These are phyloP conservation scores for Hippocampus abdominalis DNA, from an alignment of 2,113 vertebrate genomes.

Conservation along the genomic window DNA sequence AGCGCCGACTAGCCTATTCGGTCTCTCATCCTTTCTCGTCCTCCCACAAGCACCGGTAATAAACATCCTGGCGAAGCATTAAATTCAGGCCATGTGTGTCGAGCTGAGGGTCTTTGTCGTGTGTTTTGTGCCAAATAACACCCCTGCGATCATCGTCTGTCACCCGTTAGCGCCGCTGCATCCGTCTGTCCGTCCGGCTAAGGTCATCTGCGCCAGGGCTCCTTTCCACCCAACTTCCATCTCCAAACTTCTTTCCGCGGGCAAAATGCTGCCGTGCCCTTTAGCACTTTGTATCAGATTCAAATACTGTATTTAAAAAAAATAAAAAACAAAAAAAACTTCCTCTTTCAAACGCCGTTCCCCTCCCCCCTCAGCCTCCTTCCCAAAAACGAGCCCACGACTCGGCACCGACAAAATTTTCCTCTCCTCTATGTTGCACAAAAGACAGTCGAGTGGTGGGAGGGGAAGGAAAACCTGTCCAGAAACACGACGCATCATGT, in stretches of 20 bases:
- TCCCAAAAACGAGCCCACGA: slow-evolving; percentile 73
- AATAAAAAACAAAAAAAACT: slow-evolving; percentile 27
- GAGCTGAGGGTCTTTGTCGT: slow-evolving; percentile 27
- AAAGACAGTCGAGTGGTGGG: slow-evolving; percentile 45
- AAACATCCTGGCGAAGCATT: slow-evolving; percentile 50
- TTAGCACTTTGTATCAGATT: slow-evolving; percentile 78
- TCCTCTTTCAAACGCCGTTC: slow-evolving; percentile 57
- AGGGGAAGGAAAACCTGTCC: slow-evolving; percentile 26
- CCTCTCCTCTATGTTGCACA: slow-evolving; percentile 58
- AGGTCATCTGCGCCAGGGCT: slow-evolving; percentile 49
- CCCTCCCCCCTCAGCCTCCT: slow-evolving; percentile 64
- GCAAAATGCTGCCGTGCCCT: slow-evolving; percentile 70
- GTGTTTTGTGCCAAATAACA: slow-evolving; percentile 37
- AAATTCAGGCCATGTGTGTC: slow-evolving; percentile 28
- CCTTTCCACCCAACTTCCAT: slow-evolving; percentile 24
- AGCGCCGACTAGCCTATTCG: slow-evolving; percentile 37
- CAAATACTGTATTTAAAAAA: slow-evolving; percentile 47
- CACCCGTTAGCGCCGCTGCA: background rate
- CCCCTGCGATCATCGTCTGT: slow-evolving; percentile 8
- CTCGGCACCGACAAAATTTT: slow-evolving; percentile 69
- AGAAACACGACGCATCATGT: slow-evolving; percentile 46
- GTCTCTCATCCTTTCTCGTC: slow-evolving; percentile 59
- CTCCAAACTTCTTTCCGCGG: slow-evolving; percentile 30
- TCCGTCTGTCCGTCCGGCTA: slow-evolving; percentile 27
- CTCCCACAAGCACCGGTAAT: slow-evolving; percentile 48